Evolutionary conservation across 2,113 vertebrate genomes (phyloP).

Genomic region (Chionomys nivalis): DNA sequence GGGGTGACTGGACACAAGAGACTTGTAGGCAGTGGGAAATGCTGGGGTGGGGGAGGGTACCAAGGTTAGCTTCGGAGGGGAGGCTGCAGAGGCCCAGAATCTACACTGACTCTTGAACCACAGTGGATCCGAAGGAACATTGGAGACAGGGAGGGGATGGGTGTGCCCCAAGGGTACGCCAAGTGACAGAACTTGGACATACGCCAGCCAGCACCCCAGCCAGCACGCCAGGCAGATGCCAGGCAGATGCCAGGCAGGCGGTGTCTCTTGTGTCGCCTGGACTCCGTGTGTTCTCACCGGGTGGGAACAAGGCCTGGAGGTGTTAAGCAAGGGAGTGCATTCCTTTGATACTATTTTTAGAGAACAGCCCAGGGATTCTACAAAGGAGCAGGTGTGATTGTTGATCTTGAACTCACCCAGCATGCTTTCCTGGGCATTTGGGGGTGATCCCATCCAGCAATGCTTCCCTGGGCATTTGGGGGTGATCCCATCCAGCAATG

Average conservation of each 20-base stretch:
- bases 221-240: neutral
- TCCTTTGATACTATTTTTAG: neutral
- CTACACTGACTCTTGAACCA: neutral
- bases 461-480: too few relatives aligned
- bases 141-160: neutral
- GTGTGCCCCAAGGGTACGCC: neutral
- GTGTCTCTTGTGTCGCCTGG: accelerated
- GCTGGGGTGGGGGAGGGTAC: accelerated
- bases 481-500: too few relatives aligned
- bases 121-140: neutral
- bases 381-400: neutral
- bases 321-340: neutral
- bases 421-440: too few relatives aligned
- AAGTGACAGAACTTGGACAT: neutral
- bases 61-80: neutral
- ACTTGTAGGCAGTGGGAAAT: accelerated
- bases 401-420: too few relatives aligned
- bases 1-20: too few relatives aligned
- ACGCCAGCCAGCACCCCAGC: accelerated
- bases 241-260: neutral
- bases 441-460: too few relatives aligned
- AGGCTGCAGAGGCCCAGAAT: accelerated
- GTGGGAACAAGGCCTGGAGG: neutral
- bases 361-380: neutral
- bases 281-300: neutral